Base-by-base conservation (phyloP, 2,888 invertebrate genomes). In the Eubasilissa splendida region DNA sequence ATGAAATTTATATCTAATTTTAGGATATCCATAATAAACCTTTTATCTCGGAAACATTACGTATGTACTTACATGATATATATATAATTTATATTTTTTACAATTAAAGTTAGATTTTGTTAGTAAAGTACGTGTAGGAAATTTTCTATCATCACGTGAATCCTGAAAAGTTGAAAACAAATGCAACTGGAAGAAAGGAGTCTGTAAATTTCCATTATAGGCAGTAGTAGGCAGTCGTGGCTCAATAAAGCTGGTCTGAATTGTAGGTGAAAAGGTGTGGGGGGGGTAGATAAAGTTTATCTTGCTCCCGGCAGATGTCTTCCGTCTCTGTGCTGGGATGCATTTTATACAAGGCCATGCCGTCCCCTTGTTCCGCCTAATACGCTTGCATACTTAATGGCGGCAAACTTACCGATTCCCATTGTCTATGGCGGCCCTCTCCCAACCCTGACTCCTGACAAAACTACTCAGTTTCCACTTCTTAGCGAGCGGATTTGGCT, bases 281-380 rank as follows among this genome's bases (percentile, higher is more conserved):
- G 22, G 52, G 31, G 22, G 58, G 68, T 31, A 80, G 83, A 83
- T 83, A 83, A 83, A 83, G 59, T 83, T 83, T 83, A 83, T 83
- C 83, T 81, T 70, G n/a, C 59, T 52, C 65, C 71, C 75, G 71
- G 81, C 81, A 81, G 83, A 83, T 83, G 83, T 83, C 81, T 81
- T 78, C 78, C 77, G 75, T 54, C 53, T 71, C 63, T 54, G 66
- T 56, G 42, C 82, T 65, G 73, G 42, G 80, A 78, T 82, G 82
- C 82, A 82, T 80, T 82, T 82, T 79, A 80, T 80, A 73, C 73
- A 33, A 53, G 14, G 70, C 65, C 31, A 63, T 76, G 63, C 78
- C 56, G 65, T 56, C 53, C 70, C 56, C 78, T 65, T 78, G 73
- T 73, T 78, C 78, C 71, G 70, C 73, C 73, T 78, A 80, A 80